Evolutionary conservation across 1,140 invertebrate genomes (phyloP).

Genomic region (Drosophila lini): DNA sequence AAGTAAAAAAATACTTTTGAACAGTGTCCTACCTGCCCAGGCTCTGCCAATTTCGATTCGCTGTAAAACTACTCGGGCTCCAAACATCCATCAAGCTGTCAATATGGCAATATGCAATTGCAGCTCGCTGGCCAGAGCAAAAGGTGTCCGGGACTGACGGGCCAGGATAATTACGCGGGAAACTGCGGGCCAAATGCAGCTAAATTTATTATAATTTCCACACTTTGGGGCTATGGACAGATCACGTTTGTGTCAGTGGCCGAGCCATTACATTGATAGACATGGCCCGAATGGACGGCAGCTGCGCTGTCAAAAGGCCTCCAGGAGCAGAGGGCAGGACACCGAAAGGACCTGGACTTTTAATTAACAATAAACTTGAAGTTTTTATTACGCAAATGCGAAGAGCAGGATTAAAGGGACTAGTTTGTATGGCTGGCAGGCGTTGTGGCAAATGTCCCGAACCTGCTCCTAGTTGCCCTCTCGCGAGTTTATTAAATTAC

Average conservation of each 20-base stretch:
- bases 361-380: constrained; percentile 81
- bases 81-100: constrained; percentile 75
- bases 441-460: constrained; percentile 55
- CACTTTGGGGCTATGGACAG: constrained; percentile 56
- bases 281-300: constrained; percentile 44
- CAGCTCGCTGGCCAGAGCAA: constrained; percentile 3
- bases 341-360: constrained; percentile 46
- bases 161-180: constrained; percentile 68
- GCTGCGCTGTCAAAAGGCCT: constrained; percentile 36
- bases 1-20: background rate
- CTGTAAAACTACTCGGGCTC: constrained; percentile 55
- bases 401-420: constrained; percentile 44
- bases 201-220: constrained; percentile 82
- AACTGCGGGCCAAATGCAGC: constrained; percentile 61
- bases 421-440: constrained; percentile 57
- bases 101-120: constrained; percentile 71
- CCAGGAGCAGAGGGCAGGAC: constrained; percentile 1
- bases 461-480: constrained; percentile 41
- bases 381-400: constrained; percentile 68
- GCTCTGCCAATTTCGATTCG: constrained; percentile 51
- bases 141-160: constrained; percentile 11
- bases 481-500: constrained; percentile 72
- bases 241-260: constrained; percentile 56
- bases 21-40: constrained; percentile 28
- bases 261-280: constrained; percentile 75